phyloP scores from a whole-genome alignment of 2,113 vertebrate genomes.

The Propithecus coquereli region DNA sequence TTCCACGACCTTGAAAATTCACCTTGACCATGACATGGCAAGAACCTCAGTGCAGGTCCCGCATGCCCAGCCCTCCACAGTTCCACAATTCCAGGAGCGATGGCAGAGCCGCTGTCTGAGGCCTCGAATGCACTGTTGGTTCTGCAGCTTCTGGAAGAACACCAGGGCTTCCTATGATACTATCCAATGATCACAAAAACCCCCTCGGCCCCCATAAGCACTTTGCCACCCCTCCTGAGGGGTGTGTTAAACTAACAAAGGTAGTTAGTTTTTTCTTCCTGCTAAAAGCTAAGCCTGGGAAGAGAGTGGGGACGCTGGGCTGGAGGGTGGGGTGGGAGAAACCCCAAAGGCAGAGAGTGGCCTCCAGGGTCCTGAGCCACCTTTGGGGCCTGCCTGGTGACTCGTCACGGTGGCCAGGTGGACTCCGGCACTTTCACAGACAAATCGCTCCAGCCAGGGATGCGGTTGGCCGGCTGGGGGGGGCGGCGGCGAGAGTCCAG shows the following conservation, averaged over 20 bases:
- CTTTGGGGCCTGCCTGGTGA: neutral
- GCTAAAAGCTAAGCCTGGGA: neutral
- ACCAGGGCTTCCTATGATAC: accelerated
- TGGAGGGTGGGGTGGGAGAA: neutral
- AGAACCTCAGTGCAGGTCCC: neutral
- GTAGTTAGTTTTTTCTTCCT: neutral
- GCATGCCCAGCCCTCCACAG: neutral
- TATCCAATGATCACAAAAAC: neutral
- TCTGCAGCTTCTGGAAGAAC: neutral
- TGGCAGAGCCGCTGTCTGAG: accelerated
- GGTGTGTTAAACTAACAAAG: neutral
- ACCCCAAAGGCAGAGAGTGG: accelerated
- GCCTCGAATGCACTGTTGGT: neutral
- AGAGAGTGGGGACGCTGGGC: neutral
- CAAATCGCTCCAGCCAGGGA: neutral
- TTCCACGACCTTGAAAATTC: neutral
- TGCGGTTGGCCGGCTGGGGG: neutral
- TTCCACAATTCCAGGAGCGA: too few relatives aligned
- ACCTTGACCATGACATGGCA: neutral
- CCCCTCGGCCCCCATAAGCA: accelerated
- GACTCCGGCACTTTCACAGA: neutral
- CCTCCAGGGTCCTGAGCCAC: neutral
- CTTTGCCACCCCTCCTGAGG: neutral
- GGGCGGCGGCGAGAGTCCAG: neutral
- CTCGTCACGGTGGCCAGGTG: neutral